Base-by-base conservation (phyloP, 2,888 invertebrate genomes). In the Chouioia cunea region DNA sequence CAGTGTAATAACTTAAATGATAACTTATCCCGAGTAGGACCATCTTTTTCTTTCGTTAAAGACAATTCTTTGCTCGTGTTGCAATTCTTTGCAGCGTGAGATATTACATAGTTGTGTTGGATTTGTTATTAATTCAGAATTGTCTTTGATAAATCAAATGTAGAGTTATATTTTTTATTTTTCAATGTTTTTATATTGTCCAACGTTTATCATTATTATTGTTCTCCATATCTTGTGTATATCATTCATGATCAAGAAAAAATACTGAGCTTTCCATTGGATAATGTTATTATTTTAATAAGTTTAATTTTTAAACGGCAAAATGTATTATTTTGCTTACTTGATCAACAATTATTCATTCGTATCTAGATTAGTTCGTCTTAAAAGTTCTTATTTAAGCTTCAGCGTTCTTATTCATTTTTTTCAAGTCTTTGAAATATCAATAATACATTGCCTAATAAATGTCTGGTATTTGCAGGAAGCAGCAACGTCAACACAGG, bases 401-500 rank as follows among this genome's bases (percentile, higher is more conserved):
- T n/a, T 20, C 16, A 43, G 10, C 16, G 3, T n/a, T n/a, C n/a
- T n/a, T 16, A 18, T 22, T 54, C 22, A 14, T 15, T 27, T 14
- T 23, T 14, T 22, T 54, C 27, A 14, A 22, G 15, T 22, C 16
- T 36, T 16, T 36, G 2, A 22, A 22, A 56, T 36, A 36, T 36
- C 8, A 20, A 10, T 14, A 14, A 54, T 22, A 10, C 12, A 15
- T 56, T 56, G 36, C 52, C 58, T 48, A 1, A n/a, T 52, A 44
- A 44, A 64, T 70, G 50, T 65, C 50, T 64, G 20, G n/a, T 67
- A 65, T 4, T 85, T 87, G 50, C 83, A 91, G 91, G 91, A 91
- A 83, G 90, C 90, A 59, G 91, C 92, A 53, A 91, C 92, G 64
- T 92, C 92, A n/a, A 92, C 92, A 1, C 92, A 92, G 79, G 90